phyloP scores from a whole-genome alignment of 53 echinoderm and acorn worm species.

The Arbacia lixula region DNA sequence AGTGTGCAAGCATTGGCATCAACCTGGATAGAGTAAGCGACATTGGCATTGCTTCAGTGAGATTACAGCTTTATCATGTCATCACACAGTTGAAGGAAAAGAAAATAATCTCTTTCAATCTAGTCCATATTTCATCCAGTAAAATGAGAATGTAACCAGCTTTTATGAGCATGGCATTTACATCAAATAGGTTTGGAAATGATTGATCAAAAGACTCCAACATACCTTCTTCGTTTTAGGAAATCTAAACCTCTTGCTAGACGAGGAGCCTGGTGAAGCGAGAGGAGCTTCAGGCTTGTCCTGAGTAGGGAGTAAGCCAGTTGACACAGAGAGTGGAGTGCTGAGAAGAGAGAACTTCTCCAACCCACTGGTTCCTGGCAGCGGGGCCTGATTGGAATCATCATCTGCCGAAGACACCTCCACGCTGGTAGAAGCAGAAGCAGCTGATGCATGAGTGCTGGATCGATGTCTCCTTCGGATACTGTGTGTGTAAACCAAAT shows the following conservation, averaged over 20 bases:
- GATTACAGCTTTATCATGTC: too few relatives aligned
- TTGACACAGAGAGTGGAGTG: conserved; percentile 60
- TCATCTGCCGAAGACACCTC: conserved; percentile 86
- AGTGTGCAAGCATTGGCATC: too few relatives aligned
- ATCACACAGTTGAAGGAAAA: too few relatives aligned
- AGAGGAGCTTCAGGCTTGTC: conserved; percentile 29
- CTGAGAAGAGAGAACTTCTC: conserved; percentile 8
- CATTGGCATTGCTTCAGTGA: too few relatives aligned
- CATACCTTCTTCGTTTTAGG: conserved; percentile 98
- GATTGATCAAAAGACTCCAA: too few relatives aligned
- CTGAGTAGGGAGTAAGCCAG: conserved; percentile 8
- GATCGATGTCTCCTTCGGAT: conserved; percentile 66
- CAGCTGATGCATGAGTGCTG: conserved; percentile 76
- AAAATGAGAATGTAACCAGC: too few relatives aligned
- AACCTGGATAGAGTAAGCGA: too few relatives aligned
- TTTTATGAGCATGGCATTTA: too few relatives aligned
- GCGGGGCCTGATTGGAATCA: conserved; percentile 69
- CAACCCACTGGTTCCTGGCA: neutral
- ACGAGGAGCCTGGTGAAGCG: conserved; percentile 49
- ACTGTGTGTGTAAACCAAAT: conserved; percentile 2
- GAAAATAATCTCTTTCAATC: too few relatives aligned
- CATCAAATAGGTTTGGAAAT: too few relatives aligned
- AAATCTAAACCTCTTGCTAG: conserved; percentile 97
- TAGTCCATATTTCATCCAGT: too few relatives aligned
- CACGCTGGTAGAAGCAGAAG: conserved; percentile 64